A percentile compares a stretch with the other conserved stretches of the same genome.
Evolutionary conservation across 2,797 vertebrate genomes (phyloP).

Genomic region (Hippoglossus hippoglossus): DNA sequence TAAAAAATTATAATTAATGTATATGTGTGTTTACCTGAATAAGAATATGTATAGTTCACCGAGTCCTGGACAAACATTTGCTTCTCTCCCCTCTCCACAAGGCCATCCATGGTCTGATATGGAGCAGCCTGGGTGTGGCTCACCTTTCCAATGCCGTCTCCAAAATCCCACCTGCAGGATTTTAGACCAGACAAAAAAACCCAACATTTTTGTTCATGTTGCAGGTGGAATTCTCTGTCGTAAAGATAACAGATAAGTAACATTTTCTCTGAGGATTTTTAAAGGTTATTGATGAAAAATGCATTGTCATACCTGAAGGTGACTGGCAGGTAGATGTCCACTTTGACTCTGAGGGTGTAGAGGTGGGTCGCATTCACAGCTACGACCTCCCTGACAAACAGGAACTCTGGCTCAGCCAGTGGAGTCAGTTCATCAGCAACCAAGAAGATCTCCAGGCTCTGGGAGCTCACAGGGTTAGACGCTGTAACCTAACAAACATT

Average conservation of each 20-base stretch:
- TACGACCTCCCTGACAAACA: conserved; percentile 59
- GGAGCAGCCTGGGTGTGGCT: conserved; percentile 66
- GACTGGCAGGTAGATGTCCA: conserved; percentile 78
- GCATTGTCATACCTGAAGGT: conserved; percentile 74
- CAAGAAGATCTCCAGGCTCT: conserved; percentile 75
- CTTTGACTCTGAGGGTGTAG: conserved; percentile 76
- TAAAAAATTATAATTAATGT: neutral
- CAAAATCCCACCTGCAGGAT: conserved; percentile 85
- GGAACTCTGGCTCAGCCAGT: conserved; percentile 73
- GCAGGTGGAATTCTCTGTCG: neutral
- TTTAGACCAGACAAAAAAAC: neutral
- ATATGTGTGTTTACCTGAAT: conserved; percentile 75
- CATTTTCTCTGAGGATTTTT: neutral
- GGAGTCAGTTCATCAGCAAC: conserved; percentile 71
- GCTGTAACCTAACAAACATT: conserved; percentile 77
- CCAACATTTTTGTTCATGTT: neutral
- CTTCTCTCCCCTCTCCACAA: conserved; percentile 50
- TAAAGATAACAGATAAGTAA: neutral
- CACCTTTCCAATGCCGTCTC: conserved; percentile 68
- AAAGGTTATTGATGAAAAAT: neutral
- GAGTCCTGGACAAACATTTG: conserved; percentile 74
- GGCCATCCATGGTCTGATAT: conserved; percentile 50
- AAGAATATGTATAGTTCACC: conserved; percentile 72
- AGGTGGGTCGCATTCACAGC: conserved; percentile 58
- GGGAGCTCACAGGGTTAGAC: conserved; percentile 84